A percentile compares a stretch with the other conserved stretches of the same genome.
Evolutionary conservation across 2,888 invertebrate genomes (phyloP).

Genomic region (Leucophenga montana): DNA sequence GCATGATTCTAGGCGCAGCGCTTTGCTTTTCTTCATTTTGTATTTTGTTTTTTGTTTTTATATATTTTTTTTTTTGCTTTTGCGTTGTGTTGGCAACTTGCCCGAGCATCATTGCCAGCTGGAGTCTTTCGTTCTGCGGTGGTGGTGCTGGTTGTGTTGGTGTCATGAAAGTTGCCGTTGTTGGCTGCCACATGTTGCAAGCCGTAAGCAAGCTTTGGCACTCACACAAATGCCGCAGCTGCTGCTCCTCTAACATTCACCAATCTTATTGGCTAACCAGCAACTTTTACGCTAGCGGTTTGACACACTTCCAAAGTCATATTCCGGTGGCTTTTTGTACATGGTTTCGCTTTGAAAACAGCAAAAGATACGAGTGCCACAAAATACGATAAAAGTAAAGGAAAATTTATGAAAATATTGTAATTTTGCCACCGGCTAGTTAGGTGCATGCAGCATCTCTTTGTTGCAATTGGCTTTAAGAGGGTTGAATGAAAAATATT

Average conservation of each 20-base stretch:
- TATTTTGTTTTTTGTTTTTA: not conserved
- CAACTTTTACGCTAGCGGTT: slow-evolving; percentile 12
- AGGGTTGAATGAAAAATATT: no score
- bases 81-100: not conserved
- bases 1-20: no score
- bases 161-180: not conserved
- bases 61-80: not conserved
- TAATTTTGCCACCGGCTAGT: not conserved
- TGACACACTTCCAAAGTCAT: slow-evolving; percentile 22
- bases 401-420: not conserved
- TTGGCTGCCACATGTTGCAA: slow-evolving; percentile 3
- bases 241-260: not conserved
- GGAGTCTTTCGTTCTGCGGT: not conserved
- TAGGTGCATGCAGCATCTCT: not conserved
- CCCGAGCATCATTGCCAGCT: slow-evolving; percentile 10
- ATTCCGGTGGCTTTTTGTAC: not conserved
- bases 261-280: not conserved
- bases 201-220: not conserved
- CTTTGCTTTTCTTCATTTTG: not conserved
- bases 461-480: not conserved
- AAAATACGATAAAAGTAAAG: not conserved
- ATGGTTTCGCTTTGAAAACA: not conserved
- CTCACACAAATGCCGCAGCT: not conserved
- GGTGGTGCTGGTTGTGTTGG: no score
- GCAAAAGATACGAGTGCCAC: not conserved